phyloP scores from a whole-genome alignment of 2,797 vertebrate species.

The Pyrocephalus nanus region DNA sequence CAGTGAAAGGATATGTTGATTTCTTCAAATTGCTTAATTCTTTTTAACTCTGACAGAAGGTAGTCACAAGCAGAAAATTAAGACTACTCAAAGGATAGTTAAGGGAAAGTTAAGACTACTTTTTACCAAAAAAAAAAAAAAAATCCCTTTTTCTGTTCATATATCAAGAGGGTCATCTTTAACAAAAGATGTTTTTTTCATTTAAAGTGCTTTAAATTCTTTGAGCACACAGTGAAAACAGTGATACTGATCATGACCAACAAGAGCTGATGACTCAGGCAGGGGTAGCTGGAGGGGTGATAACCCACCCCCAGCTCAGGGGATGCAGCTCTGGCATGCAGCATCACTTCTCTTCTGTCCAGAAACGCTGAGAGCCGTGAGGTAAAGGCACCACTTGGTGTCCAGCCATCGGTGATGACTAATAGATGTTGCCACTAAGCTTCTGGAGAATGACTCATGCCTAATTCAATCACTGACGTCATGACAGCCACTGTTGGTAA shows the following conservation, averaged over 20 bases:
- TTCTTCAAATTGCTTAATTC: not conserved
- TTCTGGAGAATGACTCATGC: constrained; percentile 59
- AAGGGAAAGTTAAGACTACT: not conserved
- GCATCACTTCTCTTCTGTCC: not conserved
- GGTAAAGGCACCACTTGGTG: not conserved
- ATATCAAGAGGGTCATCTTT: not conserved
- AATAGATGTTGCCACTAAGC: not conserved
- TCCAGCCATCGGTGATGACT: constrained; percentile 44
- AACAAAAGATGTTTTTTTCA: not conserved
- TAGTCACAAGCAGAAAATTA: not conserved
- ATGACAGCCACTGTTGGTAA: constrained; percentile 59
- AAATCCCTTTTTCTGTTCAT: not conserved
- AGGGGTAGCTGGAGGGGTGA: not conserved
- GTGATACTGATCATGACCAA: not conserved
- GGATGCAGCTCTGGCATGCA: not conserved
- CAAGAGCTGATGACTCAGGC: not conserved
- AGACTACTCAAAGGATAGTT: not conserved
- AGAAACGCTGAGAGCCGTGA: not conserved
- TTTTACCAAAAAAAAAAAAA: not conserved
- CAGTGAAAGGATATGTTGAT: not conserved
- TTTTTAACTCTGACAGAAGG: not conserved
- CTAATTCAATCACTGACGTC: constrained; percentile 56
- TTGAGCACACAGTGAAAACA: not conserved
- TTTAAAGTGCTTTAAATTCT: not conserved
- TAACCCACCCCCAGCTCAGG: not conserved